Percentiles rank a stretch among this genome's conserved stretches.
Evolutionary conservation across 2,888 invertebrate species (phyloP).

Genomic region (Tachystola acroxantha): DNA sequence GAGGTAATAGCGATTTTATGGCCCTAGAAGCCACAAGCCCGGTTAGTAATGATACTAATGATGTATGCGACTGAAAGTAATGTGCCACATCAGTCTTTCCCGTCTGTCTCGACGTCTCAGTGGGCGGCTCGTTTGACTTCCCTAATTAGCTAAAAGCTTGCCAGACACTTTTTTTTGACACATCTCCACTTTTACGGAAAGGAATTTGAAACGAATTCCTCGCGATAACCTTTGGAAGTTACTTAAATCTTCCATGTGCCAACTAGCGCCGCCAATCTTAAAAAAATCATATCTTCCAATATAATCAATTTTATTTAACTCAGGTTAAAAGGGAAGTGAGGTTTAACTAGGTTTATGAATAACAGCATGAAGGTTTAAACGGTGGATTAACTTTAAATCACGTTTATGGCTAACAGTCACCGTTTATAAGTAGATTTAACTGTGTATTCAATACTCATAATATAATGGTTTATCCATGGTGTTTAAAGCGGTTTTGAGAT

Average conservation of each 20-base stretch:
- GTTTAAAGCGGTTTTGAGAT: conserved; percentile 20
- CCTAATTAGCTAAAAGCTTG: conserved; percentile 45
- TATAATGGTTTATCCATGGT: background rate
- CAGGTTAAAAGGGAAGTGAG: no score
- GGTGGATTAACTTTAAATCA: no score
- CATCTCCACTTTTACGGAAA: conserved; percentile 6
- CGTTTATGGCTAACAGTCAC: no score
- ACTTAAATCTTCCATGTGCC: no score
- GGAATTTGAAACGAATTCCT: background rate
- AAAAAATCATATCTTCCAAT: no score
- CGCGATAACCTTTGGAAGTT: no score
- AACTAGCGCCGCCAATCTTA: no score
- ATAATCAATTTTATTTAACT: no score
- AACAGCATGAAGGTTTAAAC: no score
- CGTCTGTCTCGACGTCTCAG: conserved; percentile 8
- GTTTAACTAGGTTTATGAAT: no score
- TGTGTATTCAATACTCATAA: no score
- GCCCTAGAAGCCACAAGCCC: conserved; percentile 19
- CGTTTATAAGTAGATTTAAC: no score
- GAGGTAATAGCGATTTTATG: conserved; percentile 34
- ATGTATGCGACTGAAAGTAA: conserved; percentile 27
- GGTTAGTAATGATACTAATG: conserved; percentile 14
- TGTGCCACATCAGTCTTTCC: conserved; percentile 33
- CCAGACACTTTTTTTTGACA: conserved; percentile 23
- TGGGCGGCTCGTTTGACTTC: conserved; percentile 43